phyloP scores from a whole-genome alignment of 2,888 invertebrate genomes.

The Sarcophaga caerulescens region DNA sequence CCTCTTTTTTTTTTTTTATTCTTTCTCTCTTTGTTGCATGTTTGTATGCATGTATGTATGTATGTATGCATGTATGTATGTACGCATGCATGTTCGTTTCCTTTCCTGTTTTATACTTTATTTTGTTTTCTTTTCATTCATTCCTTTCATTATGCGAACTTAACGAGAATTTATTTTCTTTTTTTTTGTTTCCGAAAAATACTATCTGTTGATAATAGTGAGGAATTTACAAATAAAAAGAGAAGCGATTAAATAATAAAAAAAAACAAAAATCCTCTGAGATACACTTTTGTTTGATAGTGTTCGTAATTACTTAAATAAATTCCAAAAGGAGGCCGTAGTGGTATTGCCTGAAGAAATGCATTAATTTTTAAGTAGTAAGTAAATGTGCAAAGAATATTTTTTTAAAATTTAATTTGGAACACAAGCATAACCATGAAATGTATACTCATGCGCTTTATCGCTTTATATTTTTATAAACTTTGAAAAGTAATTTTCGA shows the following conservation, averaged over 20 bases:
- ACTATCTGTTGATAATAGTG: constrained; percentile 19
- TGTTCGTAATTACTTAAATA: constrained; percentile 28
- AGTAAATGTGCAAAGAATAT: not conserved
- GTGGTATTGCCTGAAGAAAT: not conserved
- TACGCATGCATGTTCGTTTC: not conserved
- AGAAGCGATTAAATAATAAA: not conserved
- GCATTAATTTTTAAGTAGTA: not conserved
- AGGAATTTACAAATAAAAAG: not conserved
- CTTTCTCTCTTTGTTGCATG: not conserved
- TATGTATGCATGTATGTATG: no score
- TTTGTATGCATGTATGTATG: no score
- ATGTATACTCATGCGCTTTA: no score
- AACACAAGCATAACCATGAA: not conserved
- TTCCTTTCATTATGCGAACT: not conserved
- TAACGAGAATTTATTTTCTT: constrained; percentile 11
- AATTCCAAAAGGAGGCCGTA: not conserved
- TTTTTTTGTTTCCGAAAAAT: not conserved
- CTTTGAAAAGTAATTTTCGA: no score
- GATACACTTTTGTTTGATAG: not conserved
- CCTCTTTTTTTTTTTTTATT: not conserved
- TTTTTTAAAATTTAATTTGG: not conserved
- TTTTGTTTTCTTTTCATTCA: not conserved
- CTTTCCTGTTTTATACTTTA: not conserved
- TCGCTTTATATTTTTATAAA: no score
- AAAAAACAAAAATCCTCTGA: no score